These are phyloP conservation scores for Streblospio benedicti DNA, from an alignment of 1,140 invertebrate genomes.

Conservation along the genomic window DNA sequence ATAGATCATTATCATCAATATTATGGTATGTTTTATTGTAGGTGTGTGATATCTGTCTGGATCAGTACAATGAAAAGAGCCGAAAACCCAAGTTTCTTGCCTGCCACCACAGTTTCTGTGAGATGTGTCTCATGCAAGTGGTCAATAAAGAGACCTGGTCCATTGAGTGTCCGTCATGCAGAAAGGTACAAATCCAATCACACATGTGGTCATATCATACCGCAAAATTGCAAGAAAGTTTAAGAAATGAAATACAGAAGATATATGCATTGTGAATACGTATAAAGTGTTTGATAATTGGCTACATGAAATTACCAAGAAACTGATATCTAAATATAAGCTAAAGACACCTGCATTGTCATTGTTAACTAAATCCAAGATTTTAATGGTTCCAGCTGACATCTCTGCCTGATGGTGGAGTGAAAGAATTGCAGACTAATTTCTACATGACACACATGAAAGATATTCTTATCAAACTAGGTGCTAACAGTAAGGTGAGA, in stretches of 20 bases:
- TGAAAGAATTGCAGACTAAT: slow-evolving; percentile 17
- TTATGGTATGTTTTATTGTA: too few relatives aligned
- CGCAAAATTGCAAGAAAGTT: too few relatives aligned
- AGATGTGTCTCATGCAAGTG: slow-evolving; percentile 52
- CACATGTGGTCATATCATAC: slow-evolving; percentile 6
- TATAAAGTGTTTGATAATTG: too few relatives aligned
- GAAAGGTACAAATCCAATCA: background rate
- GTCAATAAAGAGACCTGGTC: slow-evolving; percentile 1
- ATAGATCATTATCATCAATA: too few relatives aligned
- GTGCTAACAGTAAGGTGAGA: too few relatives aligned
- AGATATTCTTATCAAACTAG: slow-evolving; percentile 5
- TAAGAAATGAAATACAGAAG: too few relatives aligned
- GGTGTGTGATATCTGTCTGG: slow-evolving; percentile 42
- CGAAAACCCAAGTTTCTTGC: slow-evolving; percentile 41
- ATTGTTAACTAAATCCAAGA: background rate
- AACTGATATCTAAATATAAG: too few relatives aligned
- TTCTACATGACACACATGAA: slow-evolving; percentile 19
- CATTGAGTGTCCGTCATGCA: slow-evolving; percentile 12
- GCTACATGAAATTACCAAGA: too few relatives aligned
- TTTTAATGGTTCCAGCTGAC: background rate
- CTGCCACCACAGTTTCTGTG: slow-evolving; percentile 45
- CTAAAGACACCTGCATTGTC: background rate
- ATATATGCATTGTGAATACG: too few relatives aligned
- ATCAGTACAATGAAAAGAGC: slow-evolving; percentile 36
- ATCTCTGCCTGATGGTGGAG: slow-evolving; percentile 2